Evolutionary conservation across 1,140 invertebrate species (phyloP).

Genomic region (Planococcus citri): DNA sequence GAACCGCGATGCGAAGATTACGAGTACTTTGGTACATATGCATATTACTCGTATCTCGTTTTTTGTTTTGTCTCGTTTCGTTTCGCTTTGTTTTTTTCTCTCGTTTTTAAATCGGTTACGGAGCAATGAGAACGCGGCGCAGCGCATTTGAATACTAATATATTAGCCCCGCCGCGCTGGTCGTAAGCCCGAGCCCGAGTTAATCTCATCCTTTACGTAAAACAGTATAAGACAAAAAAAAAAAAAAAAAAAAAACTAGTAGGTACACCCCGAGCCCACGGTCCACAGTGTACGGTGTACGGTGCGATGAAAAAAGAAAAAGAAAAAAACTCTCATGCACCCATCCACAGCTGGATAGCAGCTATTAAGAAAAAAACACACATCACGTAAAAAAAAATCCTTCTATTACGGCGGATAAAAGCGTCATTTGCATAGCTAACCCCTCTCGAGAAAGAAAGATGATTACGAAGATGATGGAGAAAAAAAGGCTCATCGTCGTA

Average conservation of each 20-base stretch:
- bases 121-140: neutral
- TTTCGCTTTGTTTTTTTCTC: neutral
- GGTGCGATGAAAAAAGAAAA: neutral
- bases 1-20: neutral
- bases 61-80: no score
- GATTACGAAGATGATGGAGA: neutral
- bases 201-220: slow-evolving; percentile 16
- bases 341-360: slow-evolving; percentile 18
- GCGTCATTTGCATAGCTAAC: slow-evolving; percentile 19
- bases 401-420: slow-evolving; percentile 16
- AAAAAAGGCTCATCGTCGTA: neutral
- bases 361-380: slow-evolving; percentile 18
- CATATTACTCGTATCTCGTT: neutral
- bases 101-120: neutral
- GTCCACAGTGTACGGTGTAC: no score
- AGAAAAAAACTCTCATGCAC: slow-evolving; percentile 13
- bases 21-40: neutral
- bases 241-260: no score
- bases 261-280: neutral
- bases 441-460: slow-evolving; percentile 3
- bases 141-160: neutral
- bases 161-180: slow-evolving; percentile 2
- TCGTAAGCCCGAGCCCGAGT: neutral
- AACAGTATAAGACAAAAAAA: slow-evolving; percentile 14
- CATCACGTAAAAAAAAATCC: slow-evolving; percentile 9